Evolutionary conservation across 1,140 invertebrate genomes (phyloP).

Genomic region (Glomeris maerens): DNA sequence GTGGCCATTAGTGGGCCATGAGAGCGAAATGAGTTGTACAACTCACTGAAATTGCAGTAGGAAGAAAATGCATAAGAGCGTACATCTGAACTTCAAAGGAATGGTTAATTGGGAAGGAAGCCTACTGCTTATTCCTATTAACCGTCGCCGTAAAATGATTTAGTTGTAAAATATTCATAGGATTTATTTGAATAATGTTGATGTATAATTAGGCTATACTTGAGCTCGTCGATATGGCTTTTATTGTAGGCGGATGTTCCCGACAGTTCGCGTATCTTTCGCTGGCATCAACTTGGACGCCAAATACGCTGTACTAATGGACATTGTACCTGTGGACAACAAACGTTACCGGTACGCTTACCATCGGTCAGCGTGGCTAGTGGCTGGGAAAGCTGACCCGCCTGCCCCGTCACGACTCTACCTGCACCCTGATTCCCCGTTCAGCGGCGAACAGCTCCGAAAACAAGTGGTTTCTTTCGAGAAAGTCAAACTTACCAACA

Average conservation of each 20-base stretch:
- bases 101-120: too few relatives aligned
- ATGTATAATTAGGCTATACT: too few relatives aligned
- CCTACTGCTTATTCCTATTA: too few relatives aligned
- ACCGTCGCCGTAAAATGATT: too few relatives aligned
- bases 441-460: constrained; percentile 69
- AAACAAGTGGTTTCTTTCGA: constrained; percentile 57
- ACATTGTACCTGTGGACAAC: constrained; percentile 49
- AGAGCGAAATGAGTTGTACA: too few relatives aligned
- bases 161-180: too few relatives aligned
- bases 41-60: too few relatives aligned
- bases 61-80: too few relatives aligned
- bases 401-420: constrained; percentile 84
- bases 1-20: too few relatives aligned
- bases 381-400: constrained; percentile 62
- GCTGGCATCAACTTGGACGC: constrained; percentile 35
- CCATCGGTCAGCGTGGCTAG: constrained; percentile 50
- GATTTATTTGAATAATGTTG: too few relatives aligned
- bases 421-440: constrained; percentile 93
- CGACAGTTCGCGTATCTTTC: constrained; percentile 46
- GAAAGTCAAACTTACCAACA: constrained; percentile 57
- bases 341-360: constrained; percentile 55
- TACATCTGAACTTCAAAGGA: too few relatives aligned
- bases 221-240: too few relatives aligned
- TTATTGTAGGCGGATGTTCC: constrained; percentile 48
- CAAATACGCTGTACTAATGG: constrained; percentile 44